A percentile compares a stretch with the other conserved stretches of the same genome.
These are phyloP conservation scores for Tenthredo distinguenda DNA, from an alignment of 2,888 invertebrate species.

Conservation along the genomic window DNA sequence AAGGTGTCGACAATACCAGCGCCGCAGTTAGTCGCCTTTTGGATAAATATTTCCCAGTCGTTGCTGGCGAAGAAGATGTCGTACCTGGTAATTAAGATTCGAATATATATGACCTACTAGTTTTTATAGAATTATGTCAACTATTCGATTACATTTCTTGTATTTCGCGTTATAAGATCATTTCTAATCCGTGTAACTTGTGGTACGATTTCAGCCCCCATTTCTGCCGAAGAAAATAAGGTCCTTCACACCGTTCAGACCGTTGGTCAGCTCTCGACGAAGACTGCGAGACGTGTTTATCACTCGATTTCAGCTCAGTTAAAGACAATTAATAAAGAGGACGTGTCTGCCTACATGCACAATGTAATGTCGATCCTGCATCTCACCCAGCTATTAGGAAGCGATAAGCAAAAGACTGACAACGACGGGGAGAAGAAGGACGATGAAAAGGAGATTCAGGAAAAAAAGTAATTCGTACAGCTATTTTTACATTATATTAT, in stretches of 20 bases:
- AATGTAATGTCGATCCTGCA: slow-evolving; percentile 75
- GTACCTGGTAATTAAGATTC: slow-evolving; percentile 76
- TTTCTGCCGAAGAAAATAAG: slow-evolving; percentile 83
- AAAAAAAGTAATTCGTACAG: not conserved
- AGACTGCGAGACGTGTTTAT: slow-evolving; percentile 87
- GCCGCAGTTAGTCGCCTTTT: slow-evolving; percentile 86
- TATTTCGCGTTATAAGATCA: not conserved
- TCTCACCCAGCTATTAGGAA: slow-evolving; percentile 70
- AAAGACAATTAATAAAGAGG: slow-evolving; percentile 77
- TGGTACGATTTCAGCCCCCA: slow-evolving; percentile 79
- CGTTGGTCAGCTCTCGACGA: slow-evolving; percentile 86
- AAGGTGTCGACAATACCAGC: slow-evolving; percentile 86
- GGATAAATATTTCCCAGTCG: slow-evolving; percentile 87
- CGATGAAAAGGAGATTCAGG: slow-evolving; percentile 20
- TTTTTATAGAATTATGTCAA: no score
- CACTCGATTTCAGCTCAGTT: slow-evolving; percentile 84
- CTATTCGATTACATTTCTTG: not conserved
- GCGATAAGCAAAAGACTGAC: slow-evolving; percentile 56
- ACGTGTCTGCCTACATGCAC: slow-evolving; percentile 71
- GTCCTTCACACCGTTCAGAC: slow-evolving; percentile 87
- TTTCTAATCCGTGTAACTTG: not conserved
- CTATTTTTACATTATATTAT: not conserved
- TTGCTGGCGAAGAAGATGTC: slow-evolving; percentile 76
- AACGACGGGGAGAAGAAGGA: slow-evolving; percentile 30
- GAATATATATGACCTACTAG: slow-evolving; percentile 54